Evolutionary conservation across 2,888 invertebrate species (phyloP).

Genomic region (Drosophila sordidula): DNA sequence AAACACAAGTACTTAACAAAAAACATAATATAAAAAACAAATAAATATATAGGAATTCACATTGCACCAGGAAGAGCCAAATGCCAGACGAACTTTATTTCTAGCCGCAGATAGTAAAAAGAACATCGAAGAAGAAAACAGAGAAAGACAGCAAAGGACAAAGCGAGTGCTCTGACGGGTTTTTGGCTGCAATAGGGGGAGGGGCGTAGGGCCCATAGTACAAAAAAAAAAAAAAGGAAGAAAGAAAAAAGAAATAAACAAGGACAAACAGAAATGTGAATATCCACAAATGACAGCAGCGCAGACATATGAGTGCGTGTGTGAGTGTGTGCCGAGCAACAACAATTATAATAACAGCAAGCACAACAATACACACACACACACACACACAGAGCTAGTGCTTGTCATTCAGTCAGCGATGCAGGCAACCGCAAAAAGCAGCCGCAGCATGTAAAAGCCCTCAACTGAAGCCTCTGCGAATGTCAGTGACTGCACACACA

Average conservation of each 20-base stretch:
- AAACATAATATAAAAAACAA: background rate
- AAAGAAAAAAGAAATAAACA: constrained; percentile 2
- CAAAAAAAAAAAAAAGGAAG: background rate
- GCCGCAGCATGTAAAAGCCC: constrained; percentile 18
- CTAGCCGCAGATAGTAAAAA: background rate
- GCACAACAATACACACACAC: constrained; percentile 4
- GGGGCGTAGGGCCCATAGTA: background rate
- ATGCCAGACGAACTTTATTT: constrained; percentile 2
- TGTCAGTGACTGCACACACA: constrained; percentile 17
- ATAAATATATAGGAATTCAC: background rate
- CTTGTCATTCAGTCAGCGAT: constrained; percentile 31
- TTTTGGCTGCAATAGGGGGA: background rate
- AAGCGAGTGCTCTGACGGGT: background rate
- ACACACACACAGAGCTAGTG: constrained; percentile 5
- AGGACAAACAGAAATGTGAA: constrained; percentile 45
- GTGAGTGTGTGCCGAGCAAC: constrained; percentile 4
- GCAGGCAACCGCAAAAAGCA: constrained; percentile 39
- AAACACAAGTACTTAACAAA: background rate
- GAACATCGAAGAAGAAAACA: background rate
- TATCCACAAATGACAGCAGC: constrained; percentile 52
- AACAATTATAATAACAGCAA: constrained; percentile 28
- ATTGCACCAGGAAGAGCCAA: background rate
- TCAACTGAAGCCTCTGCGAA: constrained; percentile 11
- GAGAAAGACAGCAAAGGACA: constrained; percentile 3
- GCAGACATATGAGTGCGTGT: constrained; percentile 14